phyloP scores from a whole-genome alignment of 2,113 vertebrate genomes.

The Chamaea fasciata region DNA sequence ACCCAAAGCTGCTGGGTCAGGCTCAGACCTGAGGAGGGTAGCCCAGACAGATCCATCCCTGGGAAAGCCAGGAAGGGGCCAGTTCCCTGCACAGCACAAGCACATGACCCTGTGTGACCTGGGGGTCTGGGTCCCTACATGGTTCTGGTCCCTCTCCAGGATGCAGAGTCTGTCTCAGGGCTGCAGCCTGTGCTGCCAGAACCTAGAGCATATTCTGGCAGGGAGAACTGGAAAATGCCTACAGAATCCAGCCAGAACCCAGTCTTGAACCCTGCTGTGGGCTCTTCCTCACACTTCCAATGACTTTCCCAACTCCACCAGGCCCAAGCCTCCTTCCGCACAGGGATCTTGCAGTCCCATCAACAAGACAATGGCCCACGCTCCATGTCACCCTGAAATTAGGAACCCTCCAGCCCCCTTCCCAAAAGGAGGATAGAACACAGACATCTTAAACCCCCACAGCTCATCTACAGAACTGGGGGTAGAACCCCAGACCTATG shows the following conservation, averaged over 20 bases:
- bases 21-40: neutral
- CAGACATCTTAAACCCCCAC: neutral
- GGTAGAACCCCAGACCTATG: neutral
- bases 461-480: neutral
- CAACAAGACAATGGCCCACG: fast-evolving
- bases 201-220: neutral
- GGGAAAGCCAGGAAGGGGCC: neutral
- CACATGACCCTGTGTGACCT: fast-evolving
- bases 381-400: neutral
- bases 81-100: neutral
- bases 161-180: neutral
- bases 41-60: neutral
- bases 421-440: neutral
- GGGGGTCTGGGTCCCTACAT: neutral
- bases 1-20: neutral
- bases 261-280: neutral
- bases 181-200: neutral
- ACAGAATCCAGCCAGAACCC: neutral
- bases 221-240: neutral
- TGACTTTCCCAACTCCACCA: neutral
- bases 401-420: neutral
- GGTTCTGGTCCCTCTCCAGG: neutral
- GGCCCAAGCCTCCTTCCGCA: neutral
- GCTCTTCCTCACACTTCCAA: neutral
- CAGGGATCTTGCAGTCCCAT: neutral